phyloP scores from a whole-genome alignment of 2,113 vertebrate species.

The Grallaria varia region DNA sequence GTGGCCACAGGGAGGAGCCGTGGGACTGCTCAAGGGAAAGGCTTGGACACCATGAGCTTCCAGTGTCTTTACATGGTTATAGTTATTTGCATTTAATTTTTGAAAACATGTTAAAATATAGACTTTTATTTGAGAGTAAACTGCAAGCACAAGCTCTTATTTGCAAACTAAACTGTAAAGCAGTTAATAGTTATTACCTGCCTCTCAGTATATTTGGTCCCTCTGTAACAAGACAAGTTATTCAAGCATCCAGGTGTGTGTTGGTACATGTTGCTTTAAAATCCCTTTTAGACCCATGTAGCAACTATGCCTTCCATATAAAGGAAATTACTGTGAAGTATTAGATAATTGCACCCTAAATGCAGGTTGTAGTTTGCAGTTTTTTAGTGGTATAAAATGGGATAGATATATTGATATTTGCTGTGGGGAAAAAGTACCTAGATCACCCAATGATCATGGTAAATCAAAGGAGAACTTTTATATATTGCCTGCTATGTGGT shows the following conservation, averaged over 20 bases:
- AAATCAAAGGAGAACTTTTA: background rate
- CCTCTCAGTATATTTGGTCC: background rate
- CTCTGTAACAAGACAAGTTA: background rate
- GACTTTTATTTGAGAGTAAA: background rate
- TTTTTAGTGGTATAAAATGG: background rate
- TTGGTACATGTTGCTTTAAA: background rate
- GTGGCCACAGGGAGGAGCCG: slow-evolving; percentile 42
- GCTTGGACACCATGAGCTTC: background rate
- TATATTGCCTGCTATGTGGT: background rate
- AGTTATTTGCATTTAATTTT: background rate
- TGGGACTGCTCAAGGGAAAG: background rate
- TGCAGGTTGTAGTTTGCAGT: background rate
- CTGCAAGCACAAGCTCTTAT: background rate
- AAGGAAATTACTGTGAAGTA: background rate
- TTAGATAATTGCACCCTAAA: background rate
- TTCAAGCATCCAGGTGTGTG: background rate
- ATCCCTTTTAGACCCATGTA: background rate
- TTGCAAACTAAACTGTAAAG: background rate
- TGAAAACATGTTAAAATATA: background rate
- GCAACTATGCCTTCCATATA: background rate
- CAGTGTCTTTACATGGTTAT: background rate
- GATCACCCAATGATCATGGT: background rate
- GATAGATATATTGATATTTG: background rate
- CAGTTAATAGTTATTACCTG: background rate
- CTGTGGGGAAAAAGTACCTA: background rate